Conservation (phyloP, 1,140 invertebrate species). For the Phymorhynchus buccinoides region DNA sequence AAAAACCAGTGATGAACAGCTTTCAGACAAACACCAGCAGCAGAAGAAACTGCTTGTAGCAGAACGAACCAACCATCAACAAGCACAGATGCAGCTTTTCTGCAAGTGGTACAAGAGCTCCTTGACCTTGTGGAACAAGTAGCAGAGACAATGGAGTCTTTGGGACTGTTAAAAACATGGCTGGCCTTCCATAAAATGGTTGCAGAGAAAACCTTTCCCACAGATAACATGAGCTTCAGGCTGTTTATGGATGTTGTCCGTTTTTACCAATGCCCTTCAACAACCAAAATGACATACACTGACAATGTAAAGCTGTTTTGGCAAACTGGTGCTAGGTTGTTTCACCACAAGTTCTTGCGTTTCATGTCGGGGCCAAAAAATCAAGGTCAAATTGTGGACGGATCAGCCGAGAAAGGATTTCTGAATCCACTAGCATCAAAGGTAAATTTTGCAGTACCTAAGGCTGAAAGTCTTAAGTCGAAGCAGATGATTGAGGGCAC, state of each 20-base stretch:
- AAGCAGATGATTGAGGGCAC: no score
- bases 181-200: background rate
- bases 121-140: no score
- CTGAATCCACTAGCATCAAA: background rate
- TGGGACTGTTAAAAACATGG: no score
- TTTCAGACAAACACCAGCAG: no score
- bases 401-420: background rate
- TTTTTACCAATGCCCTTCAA: constrained; percentile 3
- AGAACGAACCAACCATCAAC: no score
- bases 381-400: background rate
- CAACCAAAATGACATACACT: constrained; percentile 39
- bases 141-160: no score
- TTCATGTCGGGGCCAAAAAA: constrained; percentile 46
- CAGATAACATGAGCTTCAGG: constrained; percentile 34
- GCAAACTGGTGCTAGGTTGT: constrained; percentile 40
- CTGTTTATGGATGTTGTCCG: constrained; percentile 41
- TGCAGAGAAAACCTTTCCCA: constrained; percentile 10
- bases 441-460: background rate
- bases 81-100: no score
- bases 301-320: constrained; percentile 41
- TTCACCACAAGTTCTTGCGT: constrained; percentile 44
- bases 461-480: background rate
- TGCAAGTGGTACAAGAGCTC: no score
- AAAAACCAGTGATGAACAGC: no score
- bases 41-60: no score